phyloP scores from a whole-genome alignment of 2,113 vertebrate species.

The Columba livia region DNA sequence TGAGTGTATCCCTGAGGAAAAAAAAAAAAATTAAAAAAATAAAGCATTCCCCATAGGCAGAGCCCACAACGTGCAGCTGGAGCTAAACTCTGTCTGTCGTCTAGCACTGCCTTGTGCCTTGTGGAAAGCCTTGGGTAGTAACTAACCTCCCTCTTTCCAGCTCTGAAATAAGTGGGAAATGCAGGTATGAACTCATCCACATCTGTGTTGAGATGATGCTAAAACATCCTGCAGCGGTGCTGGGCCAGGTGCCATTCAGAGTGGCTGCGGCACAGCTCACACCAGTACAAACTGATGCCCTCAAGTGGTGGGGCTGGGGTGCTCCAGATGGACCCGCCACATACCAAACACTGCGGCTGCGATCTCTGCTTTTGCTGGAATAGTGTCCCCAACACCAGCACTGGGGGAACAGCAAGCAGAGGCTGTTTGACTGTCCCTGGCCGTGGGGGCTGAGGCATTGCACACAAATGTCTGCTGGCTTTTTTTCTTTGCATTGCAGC shows the following conservation, averaged over 20 bases:
- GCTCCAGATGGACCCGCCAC: neutral
- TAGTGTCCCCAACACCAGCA: accelerated
- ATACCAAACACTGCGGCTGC: neutral
- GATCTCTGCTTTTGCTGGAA: neutral
- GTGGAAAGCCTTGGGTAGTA: neutral
- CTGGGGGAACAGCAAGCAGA: neutral
- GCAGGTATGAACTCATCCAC: neutral
- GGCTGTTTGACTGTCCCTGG: neutral
- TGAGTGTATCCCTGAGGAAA: neutral
- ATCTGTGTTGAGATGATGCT: neutral
- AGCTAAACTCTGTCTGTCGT: neutral
- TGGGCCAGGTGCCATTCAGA: neutral
- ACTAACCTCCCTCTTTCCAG: neutral
- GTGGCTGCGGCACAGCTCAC: neutral
- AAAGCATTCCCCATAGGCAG: neutral
- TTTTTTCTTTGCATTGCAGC: neutral
- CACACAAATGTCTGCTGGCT: neutral
- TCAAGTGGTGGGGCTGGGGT: neutral
- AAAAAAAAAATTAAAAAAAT: neutral
- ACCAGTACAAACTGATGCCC: neutral
- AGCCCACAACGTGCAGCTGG: neutral
- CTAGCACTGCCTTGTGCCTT: neutral
- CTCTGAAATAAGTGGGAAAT: neutral
- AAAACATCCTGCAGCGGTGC: neutral
- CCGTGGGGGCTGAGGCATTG: neutral